Evolutionary conservation across 2,888 invertebrate genomes (phyloP), one percentile per base, ranked within the genome.

Genomic region (Petrolisthes cinctipes): DNA sequence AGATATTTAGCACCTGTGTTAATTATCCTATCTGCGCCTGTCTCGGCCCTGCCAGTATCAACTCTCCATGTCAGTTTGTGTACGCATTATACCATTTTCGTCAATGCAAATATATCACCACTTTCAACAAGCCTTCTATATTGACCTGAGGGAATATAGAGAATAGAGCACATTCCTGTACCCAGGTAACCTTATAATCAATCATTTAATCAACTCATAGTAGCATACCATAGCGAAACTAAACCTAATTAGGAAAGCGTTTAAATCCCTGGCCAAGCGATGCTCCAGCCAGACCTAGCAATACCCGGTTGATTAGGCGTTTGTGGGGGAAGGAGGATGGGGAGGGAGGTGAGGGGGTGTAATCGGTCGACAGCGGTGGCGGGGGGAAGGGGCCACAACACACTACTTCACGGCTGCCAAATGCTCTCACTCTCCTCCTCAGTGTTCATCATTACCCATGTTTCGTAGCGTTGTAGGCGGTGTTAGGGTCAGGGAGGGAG

Each of bases 221-320:
- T 71, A n/a, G 37, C 37, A 37, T 79, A 14, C 17, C 5, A 79
- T 5, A 11, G 17, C n/a, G 79, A 53, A 54, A 79, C 54, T 79
- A 14, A 79, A 61, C 82, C 14, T 68, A 66, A 82, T 82, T 82
- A 68, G 61, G 66, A 54, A 61, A 79, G 80, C 73, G 73, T 85
- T 85, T 85, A 85, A 81, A 85, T 37, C 73, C 85, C 80, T 17
- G 71, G 79, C 53, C 23, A 73, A 83, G 86, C 76, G 83, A 78
- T 78, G 66, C 73, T 71, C 71, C 85, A 83, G 73, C 82, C 86
- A 81, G 71, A 86, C 81, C 83, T 83, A 83, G 86, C 83, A 83
- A 87, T 87, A 79, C 86, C 86, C 86, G 86, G 80, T 87, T 87
- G 86, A 87, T 87, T 87, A 87, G 87, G 80, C 81, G 87, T 61